phyloP scores from a whole-genome alignment of 1,140 invertebrate genomes.

The Cotesia chilonis region DNA sequence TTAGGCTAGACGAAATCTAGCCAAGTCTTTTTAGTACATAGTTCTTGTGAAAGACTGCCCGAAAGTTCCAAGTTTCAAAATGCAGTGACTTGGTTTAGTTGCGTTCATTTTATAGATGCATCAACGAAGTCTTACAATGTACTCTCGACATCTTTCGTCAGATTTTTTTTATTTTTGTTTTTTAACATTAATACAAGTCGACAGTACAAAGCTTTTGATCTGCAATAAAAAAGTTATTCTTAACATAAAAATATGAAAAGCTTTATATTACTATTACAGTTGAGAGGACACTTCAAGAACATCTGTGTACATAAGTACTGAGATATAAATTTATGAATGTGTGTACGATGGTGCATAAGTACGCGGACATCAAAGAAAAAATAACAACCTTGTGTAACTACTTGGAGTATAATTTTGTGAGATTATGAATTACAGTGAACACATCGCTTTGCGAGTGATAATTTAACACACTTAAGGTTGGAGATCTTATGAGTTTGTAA shows the following conservation, averaged over 20 bases:
- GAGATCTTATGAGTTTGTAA: too few relatives aligned
- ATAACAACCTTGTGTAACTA: background rate
- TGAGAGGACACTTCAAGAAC: too few relatives aligned
- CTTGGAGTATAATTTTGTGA: too few relatives aligned
- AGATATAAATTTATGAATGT: background rate
- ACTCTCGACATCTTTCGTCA: background rate
- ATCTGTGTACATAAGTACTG: too few relatives aligned
- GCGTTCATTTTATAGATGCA: slow-evolving; percentile 4
- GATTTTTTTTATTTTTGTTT: background rate
- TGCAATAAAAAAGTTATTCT: background rate
- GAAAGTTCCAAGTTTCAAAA: background rate
- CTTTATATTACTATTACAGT: background rate
- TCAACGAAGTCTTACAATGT: background rate
- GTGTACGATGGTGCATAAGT: background rate
- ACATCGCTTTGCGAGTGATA: too few relatives aligned
- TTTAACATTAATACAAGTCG: background rate
- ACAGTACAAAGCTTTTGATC: background rate
- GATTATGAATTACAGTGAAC: too few relatives aligned
- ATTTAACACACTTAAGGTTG: too few relatives aligned
- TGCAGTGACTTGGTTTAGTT: background rate
- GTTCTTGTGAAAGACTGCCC: slow-evolving; percentile 5
- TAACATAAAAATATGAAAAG: background rate
- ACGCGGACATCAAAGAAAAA: background rate
- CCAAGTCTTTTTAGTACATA: background rate
- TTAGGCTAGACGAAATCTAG: slow-evolving; percentile 41